Conservation (phyloP, 2,888 invertebrate species). For the Callinectes sapidus region DNA sequence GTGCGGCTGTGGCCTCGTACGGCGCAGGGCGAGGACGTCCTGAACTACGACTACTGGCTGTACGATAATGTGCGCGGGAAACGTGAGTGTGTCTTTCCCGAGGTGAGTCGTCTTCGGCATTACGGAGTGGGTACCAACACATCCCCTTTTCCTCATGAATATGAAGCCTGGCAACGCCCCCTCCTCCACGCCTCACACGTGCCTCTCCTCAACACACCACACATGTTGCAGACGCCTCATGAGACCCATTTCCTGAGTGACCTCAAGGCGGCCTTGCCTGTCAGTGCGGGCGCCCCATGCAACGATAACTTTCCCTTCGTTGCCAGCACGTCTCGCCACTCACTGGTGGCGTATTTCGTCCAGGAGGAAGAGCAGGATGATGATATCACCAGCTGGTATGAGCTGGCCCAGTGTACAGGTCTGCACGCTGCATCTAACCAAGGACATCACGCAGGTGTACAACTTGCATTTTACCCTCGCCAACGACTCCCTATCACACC, state of each 20-base stretch:
- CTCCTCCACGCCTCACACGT: conserved; percentile 20
- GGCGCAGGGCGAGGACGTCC: conserved; percentile 37
- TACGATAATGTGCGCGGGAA: conserved; percentile 47
- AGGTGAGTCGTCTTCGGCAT: conserved; percentile 58
- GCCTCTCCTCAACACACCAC: conserved; percentile 13
- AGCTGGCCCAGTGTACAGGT: conserved; percentile 43
- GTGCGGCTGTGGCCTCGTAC: conserved; percentile 54
- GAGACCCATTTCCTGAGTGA: conserved; percentile 2
- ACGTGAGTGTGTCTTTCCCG: conserved; percentile 66
- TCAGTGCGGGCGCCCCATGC: neutral
- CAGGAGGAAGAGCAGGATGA: conserved; percentile 16
- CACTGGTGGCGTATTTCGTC: conserved; percentile 34
- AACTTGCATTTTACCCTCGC: conserved; percentile 31
- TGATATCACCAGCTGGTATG: conserved; percentile 38
- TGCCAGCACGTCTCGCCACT: neutral
- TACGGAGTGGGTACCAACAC: conserved; percentile 59
- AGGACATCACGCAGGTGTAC: conserved; percentile 33
- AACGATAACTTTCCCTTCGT: neutral
- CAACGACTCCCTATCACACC: neutral
- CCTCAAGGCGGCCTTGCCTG: neutral
- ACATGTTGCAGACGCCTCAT: neutral
- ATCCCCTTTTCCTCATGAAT: neutral
- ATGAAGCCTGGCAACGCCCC: conserved; percentile 52
- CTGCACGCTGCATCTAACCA: conserved; percentile 51
- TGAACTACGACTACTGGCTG: conserved; percentile 68